phyloP scores from a whole-genome alignment of 2,113 vertebrate genomes.

The Cyprinodon brontotheroides region DNA sequence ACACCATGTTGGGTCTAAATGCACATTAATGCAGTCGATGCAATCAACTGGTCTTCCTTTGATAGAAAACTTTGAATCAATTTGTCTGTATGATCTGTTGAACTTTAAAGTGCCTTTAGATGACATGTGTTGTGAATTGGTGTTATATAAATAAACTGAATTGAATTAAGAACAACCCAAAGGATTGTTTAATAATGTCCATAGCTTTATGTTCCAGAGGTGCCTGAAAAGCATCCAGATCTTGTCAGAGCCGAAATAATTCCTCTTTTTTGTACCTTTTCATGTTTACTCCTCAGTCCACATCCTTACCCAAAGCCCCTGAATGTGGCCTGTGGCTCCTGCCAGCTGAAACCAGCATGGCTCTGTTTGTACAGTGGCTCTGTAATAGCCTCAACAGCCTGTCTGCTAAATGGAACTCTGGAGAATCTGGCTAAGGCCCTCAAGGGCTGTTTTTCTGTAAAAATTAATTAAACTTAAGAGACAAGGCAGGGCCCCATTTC shows the following conservation, averaged over 20 bases:
- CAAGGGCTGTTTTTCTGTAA: conserved; percentile 7
- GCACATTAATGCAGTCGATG: too few relatives aligned
- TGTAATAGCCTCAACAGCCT: neutral
- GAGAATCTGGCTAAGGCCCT: neutral
- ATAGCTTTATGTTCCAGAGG: neutral
- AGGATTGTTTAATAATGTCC: neutral
- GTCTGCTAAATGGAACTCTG: neutral
- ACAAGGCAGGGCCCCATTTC: conserved; percentile 14
- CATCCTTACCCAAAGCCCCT: neutral
- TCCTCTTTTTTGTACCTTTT: neutral
- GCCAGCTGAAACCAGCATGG: conserved; percentile 4
- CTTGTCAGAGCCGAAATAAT: neutral
- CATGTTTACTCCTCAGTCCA: neutral
- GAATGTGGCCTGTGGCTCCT: neutral
- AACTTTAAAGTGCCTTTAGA: too few relatives aligned
- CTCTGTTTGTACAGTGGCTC: conserved; percentile 10
- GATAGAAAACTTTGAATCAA: too few relatives aligned
- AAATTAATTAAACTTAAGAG: conserved; percentile 42
- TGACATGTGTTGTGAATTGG: too few relatives aligned
- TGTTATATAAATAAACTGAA: too few relatives aligned
- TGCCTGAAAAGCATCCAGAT: too few relatives aligned
- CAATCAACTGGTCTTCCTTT: too few relatives aligned
- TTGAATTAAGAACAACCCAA: neutral
- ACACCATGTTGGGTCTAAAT: too few relatives aligned
- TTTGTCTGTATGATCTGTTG: too few relatives aligned